phyloP scores from a whole-genome alignment of 2,113 vertebrate species.

The Sturnira hondurensis region DNA sequence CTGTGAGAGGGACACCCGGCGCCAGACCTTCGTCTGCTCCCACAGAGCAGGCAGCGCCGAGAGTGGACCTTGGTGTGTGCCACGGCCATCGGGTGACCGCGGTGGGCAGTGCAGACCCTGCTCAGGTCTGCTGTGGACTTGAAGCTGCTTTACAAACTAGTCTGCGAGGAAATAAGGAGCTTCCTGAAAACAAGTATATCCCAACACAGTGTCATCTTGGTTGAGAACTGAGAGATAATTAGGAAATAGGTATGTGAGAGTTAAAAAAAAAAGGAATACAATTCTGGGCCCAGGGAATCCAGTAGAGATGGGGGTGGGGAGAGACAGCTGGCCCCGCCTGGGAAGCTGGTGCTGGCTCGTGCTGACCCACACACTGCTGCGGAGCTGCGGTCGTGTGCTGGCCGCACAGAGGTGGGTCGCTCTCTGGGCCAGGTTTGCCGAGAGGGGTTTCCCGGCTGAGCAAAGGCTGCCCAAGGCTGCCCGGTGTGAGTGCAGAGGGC shows the following conservation, averaged over 20 bases:
- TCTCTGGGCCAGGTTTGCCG: background rate
- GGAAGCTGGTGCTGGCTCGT: too few relatives aligned
- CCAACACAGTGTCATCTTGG: background rate
- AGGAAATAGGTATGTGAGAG: background rate
- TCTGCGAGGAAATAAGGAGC: background rate
- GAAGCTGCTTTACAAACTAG: background rate
- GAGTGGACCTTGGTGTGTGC: background rate
- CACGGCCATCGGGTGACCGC: background rate
- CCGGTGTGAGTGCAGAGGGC: background rate
- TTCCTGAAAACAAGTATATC: background rate
- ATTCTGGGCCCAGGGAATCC: background rate
- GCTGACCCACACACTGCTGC: background rate
- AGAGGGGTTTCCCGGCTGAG: background rate
- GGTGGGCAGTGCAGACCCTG: background rate
- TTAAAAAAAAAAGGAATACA: background rate
- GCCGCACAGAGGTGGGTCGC: background rate
- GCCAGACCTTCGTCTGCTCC: background rate
- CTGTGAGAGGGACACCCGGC: background rate
- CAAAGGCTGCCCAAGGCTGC: background rate
- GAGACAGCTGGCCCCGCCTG: background rate
- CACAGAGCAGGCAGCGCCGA: background rate
- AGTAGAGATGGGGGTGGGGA: background rate
- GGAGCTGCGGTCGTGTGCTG: background rate
- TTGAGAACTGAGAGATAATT: background rate
- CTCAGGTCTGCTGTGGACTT: background rate